These are phyloP conservation scores for Embidobia sp. DNA, from an alignment of 2,888 invertebrate genomes.

Conservation along the genomic window DNA sequence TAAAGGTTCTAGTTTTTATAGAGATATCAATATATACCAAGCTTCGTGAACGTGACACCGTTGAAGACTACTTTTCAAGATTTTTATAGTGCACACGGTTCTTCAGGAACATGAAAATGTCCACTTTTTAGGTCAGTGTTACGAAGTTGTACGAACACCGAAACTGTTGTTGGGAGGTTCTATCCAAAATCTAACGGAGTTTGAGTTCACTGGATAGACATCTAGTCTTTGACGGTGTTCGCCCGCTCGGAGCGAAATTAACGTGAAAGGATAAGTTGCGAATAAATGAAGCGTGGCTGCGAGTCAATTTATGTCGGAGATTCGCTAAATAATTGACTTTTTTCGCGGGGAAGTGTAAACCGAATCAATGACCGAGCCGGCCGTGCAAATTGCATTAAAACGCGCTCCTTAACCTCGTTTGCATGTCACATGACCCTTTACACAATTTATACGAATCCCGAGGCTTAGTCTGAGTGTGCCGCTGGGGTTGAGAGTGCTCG, in stretches of 20 bases:
- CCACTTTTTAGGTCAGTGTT: conserved; percentile 53
- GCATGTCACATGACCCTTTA: conserved; percentile 59
- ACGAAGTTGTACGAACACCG: conserved; percentile 41
- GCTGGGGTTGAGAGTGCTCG: conserved; percentile 60
- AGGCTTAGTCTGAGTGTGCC: conserved; percentile 48
- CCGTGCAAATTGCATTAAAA: conserved; percentile 49
- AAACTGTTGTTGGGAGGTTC: conserved; percentile 27
- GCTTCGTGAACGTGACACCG: too few relatives aligned
- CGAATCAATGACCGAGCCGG: conserved; percentile 42
- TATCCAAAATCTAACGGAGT: conserved; percentile 72
- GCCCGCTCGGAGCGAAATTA: conserved; percentile 76
- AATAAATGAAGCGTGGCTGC: too few relatives aligned
- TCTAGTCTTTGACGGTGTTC: conserved; percentile 77
- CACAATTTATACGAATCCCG: conserved; percentile 55
- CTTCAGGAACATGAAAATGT: too few relatives aligned
- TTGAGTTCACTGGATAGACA: conserved; percentile 77
- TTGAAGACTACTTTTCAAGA: too few relatives aligned
- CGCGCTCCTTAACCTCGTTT: conserved; percentile 56
- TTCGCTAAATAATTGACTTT: background rate
- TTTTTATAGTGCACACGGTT: too few relatives aligned
- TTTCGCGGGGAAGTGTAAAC: conserved; percentile 17
- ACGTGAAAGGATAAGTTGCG: conserved; percentile 78
- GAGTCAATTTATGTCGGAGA: too few relatives aligned
- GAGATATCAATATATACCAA: too few relatives aligned
- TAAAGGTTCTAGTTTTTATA: too few relatives aligned